Evolutionary conservation across 2,888 invertebrate species (phyloP).

Genomic region (Hanleya hanleyi): DNA sequence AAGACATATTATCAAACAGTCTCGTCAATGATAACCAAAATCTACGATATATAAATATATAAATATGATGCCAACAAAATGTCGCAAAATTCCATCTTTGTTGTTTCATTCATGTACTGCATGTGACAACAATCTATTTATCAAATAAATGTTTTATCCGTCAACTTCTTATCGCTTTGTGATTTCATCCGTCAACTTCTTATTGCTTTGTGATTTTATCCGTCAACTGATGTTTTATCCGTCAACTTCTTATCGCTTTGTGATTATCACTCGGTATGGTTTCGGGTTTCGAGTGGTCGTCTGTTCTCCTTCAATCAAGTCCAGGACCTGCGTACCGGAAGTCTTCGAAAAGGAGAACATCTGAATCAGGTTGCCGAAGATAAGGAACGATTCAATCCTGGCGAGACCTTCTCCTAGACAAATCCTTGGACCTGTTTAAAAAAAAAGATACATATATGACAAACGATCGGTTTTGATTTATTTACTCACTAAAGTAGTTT

Average conservation of each 20-base stretch:
- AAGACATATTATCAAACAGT: too few relatives aligned
- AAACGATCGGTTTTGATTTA: background rate
- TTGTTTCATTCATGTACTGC: too few relatives aligned
- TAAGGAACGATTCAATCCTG: constrained; percentile 6
- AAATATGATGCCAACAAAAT: too few relatives aligned
- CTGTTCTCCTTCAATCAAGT: background rate
- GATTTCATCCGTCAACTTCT: too few relatives aligned
- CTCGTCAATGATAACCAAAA: too few relatives aligned
- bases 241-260: background rate
- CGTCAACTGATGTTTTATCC: too few relatives aligned
- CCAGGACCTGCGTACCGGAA: background rate
- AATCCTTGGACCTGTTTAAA: background rate
- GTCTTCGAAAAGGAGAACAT: background rate
- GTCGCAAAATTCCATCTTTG: too few relatives aligned
- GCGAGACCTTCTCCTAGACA: constrained; percentile 13
- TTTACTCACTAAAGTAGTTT: too few relatives aligned
- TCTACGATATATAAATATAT: too few relatives aligned
- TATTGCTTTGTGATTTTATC: too few relatives aligned
- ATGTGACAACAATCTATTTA: too few relatives aligned
- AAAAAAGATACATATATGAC: background rate
- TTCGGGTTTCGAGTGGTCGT: background rate
- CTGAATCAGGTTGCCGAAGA: background rate
- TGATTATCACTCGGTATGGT: background rate
- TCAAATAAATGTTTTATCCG: too few relatives aligned
- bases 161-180: background rate